Evolutionary conservation across 30 jellyfish, hydroid and myxozoan genomes (phyloP), one percentile per base, ranked within the genome.

Genomic region (Haliclystus octoradiatus): DNA sequence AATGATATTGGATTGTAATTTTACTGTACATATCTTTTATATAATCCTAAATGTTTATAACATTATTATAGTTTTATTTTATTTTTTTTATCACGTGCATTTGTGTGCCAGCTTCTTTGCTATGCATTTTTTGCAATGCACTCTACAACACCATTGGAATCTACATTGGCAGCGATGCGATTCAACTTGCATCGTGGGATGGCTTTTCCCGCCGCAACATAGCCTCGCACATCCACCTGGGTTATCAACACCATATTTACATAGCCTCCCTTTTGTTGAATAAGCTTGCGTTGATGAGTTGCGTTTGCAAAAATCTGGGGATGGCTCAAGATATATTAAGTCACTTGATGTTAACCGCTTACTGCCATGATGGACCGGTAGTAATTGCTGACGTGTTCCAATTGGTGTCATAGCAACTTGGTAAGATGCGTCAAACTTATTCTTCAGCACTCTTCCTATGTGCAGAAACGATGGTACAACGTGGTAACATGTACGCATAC

Each of bases 121-220:
- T 28, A 34, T 68, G 64, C 94, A 82, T 9, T 74, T 68, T 47
- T 73, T 63, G 50, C 94, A 82, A 4, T 87, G 73, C 53, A 82
- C 94, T 49, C 74, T 77, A 66, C 94, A 82, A 34, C 94, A 82
- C 94, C 94, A 82, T 63, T 61, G 68, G 62, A 82, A 82, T n/a
- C 68, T 67, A 74, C 94, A 82, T 28, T 49, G 46, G 62, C 94
- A 82, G 7, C 69, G 52, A 63, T 82, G 68, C 33, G 31, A 33
- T 23, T 62, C 57, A 34, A 70, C 47, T 34, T 70, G 79, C 0
- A 49, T 40, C 34, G 70, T 71, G 9, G 72, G 25, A 5, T 33
- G 26, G 49, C n/a, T 63, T 52, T 83, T 83, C 52, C 94, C 68
- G 31, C 73, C 88, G 60, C 94, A 82, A 49, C 94, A 82, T 1